Base-by-base conservation (phyloP, 1,140 invertebrate genomes). In the Drosophila novamexicana region DNA sequence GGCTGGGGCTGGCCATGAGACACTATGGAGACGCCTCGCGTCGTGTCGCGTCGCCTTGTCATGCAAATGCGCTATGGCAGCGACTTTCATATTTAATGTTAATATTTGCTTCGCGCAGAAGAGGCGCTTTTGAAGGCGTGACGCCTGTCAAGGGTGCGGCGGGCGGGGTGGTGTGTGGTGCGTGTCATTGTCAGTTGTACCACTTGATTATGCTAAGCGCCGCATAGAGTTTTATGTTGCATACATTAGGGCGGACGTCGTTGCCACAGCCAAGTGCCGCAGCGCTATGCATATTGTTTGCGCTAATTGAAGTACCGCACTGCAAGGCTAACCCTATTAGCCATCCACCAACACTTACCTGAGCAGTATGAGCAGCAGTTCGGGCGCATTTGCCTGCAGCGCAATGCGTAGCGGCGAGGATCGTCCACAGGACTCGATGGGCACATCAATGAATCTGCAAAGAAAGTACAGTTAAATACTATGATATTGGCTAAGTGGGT, bases 391-490 rank as follows among this genome's bases (percentile, higher is more conserved):
- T 71, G 96, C 94, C 88, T 97, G 95, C 74, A 96, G 93, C 0
- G 95, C 95, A 1, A 97, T 94, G 77, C 94, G 94, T 1, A 96
- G 91, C 0, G 96, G 95, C 1, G 95, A 94, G 4, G 95, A 93
- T 64, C 94, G 94, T 0, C 95, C 95, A 79, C 96, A 97, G 32
- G 95, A 96, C 85, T 96, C 95, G 91, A 97, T 95, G 10, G 96
- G 95, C 4, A 97, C 94, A 90, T 97, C 96, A 72, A 96, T 95
- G 80, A 97, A 96, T 57, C 95, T 94, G 78, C 86, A 93, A 42
- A 70, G 76, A 29, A 47, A 22, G 45, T 5, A 58, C 0, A 5
- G 16, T 18, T 45, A 78, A 57, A 47, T 50, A 47, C 53, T 54
- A 18, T 44, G 50, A 44, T 5, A n/a, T n/a, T 14, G 7, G 9